Conservation (phyloP, 1,140 invertebrate genomes). For the Trichonephila inaurata region DNA sequence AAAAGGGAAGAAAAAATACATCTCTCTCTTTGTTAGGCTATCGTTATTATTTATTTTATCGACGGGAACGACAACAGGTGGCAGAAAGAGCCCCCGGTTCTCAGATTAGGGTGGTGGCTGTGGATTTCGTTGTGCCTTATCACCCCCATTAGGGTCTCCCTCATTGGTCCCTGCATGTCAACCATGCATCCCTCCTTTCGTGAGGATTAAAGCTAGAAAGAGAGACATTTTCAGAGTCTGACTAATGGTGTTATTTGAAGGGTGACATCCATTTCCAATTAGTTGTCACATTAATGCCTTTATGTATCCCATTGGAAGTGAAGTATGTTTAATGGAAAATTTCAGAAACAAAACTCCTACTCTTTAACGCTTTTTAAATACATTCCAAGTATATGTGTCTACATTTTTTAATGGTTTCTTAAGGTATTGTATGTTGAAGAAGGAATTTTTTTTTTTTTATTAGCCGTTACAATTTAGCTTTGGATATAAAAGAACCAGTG, state of each 20-base stretch:
- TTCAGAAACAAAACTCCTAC: too few relatives aligned
- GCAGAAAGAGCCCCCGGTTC: background rate
- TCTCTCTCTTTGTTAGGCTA: background rate
- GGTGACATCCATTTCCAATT: conserved; percentile 20
- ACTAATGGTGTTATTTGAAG: background rate
- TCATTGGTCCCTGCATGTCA: background rate
- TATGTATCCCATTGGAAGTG: too few relatives aligned
- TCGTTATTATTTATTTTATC: conserved; percentile 38
- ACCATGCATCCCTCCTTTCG: background rate
- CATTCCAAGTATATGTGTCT: too few relatives aligned
- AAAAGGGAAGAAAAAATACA: background rate
- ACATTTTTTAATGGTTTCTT: too few relatives aligned
- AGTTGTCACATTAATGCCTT: background rate
- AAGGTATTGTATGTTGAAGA: too few relatives aligned
- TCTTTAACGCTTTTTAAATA: too few relatives aligned
- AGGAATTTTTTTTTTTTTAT: too few relatives aligned
- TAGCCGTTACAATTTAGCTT: too few relatives aligned
- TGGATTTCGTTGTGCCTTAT: background rate
- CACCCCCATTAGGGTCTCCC: background rate
- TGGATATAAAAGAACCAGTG: too few relatives aligned
- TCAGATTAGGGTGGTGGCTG: background rate
- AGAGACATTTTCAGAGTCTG: background rate
- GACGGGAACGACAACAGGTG: conserved; percentile 18
- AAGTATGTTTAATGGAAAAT: too few relatives aligned
- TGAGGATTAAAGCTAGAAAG: background rate